Evolutionary conservation across 2,888 invertebrate species (phyloP).

Genomic region (Tetrapedia diversipes): DNA sequence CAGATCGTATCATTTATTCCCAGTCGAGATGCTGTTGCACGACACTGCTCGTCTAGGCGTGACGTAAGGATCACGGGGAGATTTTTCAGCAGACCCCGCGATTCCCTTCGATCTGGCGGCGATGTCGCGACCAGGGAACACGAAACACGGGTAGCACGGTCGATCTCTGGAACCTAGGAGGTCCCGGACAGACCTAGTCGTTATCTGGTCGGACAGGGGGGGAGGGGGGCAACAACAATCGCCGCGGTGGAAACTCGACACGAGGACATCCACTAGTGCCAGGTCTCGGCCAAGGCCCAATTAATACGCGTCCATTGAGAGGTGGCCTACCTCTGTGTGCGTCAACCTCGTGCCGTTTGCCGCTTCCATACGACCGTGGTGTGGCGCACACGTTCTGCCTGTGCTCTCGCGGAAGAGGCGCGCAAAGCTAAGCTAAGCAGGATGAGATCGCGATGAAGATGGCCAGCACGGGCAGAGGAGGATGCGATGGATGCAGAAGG

Average conservation of each 20-base stretch:
- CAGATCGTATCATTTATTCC: slow-evolving; percentile 44
- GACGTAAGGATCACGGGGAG: not conserved
- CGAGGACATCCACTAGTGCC: slow-evolving; percentile 81
- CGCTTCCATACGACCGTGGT: slow-evolving; percentile 33
- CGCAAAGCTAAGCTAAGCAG: not conserved
- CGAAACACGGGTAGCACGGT: slow-evolving; percentile 24
- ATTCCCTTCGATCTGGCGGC: slow-evolving; percentile 43
- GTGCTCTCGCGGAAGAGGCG: slow-evolving; percentile 49
- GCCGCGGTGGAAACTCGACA: slow-evolving; percentile 81
- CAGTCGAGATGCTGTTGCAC: slow-evolving; percentile 10
- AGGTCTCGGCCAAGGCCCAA: slow-evolving; percentile 77
- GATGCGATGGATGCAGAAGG: slow-evolving; percentile 16
- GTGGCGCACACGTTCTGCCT: slow-evolving; percentile 37
- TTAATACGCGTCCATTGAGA: slow-evolving; percentile 81
- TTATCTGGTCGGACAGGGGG: slow-evolving; percentile 62
- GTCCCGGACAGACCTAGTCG: slow-evolving; percentile 61
- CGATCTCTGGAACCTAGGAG: slow-evolving; percentile 68
- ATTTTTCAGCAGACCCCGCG: slow-evolving; percentile 45
- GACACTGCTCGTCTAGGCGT: slow-evolving; percentile 38
- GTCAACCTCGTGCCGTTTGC: slow-evolving; percentile 26
- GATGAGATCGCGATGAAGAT: slow-evolving; percentile 61
- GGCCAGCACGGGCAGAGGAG: slow-evolving; percentile 38
- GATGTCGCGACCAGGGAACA: slow-evolving; percentile 43
- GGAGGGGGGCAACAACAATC: slow-evolving; percentile 70
- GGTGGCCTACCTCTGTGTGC: slow-evolving; percentile 56